These are phyloP conservation scores for Microctonus brassicae DNA, from an alignment of 2,888 invertebrate genomes.

Conservation along the genomic window DNA sequence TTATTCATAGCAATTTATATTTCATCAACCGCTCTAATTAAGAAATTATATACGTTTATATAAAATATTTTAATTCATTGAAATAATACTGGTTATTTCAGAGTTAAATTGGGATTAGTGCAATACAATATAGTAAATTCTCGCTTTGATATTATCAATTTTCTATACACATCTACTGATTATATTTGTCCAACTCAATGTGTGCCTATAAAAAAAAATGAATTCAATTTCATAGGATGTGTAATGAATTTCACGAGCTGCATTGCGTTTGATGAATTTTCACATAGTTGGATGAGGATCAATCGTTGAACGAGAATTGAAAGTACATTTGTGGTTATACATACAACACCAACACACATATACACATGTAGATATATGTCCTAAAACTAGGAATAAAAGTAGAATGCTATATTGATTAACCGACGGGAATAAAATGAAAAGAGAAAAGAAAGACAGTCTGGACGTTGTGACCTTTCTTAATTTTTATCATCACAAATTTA, in stretches of 20 bases:
- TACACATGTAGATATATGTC: constrained; percentile 1
- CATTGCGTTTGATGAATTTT: neutral
- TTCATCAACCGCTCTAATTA: too few relatives aligned
- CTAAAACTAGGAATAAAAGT: constrained; percentile 11
- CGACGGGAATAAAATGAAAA: neutral
- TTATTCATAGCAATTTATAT: too few relatives aligned
- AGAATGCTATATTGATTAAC: constrained; percentile 34
- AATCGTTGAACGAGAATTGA: constrained; percentile 16
- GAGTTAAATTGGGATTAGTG: too few relatives aligned
- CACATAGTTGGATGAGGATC: neutral
- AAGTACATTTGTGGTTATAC: constrained; percentile 5
- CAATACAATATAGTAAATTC: too few relatives aligned
- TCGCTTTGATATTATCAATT: too few relatives aligned
- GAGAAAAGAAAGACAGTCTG: constrained; percentile 19
- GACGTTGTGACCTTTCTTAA: constrained; percentile 30
- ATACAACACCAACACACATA: too few relatives aligned
- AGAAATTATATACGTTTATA: too few relatives aligned
- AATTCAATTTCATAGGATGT: neutral
- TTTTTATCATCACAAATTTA: neutral
- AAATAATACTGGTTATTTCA: too few relatives aligned
- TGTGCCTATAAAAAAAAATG: neutral
- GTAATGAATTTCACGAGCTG: neutral
- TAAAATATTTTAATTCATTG: too few relatives aligned
- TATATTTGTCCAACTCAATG: too few relatives aligned
- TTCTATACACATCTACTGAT: too few relatives aligned